These are phyloP conservation scores for Tenthredo mesomela DNA, from an alignment of 2,888 invertebrate species.

Conservation along the genomic window DNA sequence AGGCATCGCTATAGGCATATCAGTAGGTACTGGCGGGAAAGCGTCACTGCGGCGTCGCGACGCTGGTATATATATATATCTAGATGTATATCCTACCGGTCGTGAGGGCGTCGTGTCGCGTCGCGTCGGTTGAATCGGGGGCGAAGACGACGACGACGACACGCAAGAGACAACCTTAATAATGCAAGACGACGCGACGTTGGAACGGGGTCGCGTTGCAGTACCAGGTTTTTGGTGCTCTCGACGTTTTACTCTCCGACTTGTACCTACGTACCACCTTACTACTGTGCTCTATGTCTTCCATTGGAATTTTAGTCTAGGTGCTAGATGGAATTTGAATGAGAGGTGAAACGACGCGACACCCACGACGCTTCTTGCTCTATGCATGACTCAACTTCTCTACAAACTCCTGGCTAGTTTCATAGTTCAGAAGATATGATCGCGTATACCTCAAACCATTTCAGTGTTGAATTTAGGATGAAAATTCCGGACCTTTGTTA, in stretches of 20 bases:
- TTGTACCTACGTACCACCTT: neutral
- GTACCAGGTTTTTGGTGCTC: constrained; percentile 43
- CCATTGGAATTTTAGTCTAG: constrained; percentile 47
- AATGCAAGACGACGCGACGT: constrained; percentile 51
- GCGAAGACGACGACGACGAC: constrained; percentile 1
- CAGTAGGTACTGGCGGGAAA: constrained; percentile 39
- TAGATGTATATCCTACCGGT: constrained; percentile 2
- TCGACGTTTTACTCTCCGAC: constrained; percentile 16
- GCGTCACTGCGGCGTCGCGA: constrained; percentile 37
- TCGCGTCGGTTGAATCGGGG: constrained; percentile 29
- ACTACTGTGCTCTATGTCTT: neutral
- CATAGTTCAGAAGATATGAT: neutral
- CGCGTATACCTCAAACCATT: neutral
- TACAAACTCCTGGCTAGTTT: neutral
- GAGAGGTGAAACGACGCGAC: constrained; percentile 20
- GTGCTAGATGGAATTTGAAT: constrained; percentile 49
- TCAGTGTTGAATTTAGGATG: neutral
- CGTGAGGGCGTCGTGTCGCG: neutral
- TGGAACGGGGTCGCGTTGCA: constrained; percentile 40
- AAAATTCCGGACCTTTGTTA: neutral
- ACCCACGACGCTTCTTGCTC: neutral
- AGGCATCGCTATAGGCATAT: constrained; percentile 53
- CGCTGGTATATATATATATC: neutral
- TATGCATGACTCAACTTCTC: neutral
- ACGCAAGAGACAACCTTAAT: constrained; percentile 51